phyloP scores from a whole-genome alignment of 2,888 invertebrate genomes.

The Lithophane ornitopus region DNA sequence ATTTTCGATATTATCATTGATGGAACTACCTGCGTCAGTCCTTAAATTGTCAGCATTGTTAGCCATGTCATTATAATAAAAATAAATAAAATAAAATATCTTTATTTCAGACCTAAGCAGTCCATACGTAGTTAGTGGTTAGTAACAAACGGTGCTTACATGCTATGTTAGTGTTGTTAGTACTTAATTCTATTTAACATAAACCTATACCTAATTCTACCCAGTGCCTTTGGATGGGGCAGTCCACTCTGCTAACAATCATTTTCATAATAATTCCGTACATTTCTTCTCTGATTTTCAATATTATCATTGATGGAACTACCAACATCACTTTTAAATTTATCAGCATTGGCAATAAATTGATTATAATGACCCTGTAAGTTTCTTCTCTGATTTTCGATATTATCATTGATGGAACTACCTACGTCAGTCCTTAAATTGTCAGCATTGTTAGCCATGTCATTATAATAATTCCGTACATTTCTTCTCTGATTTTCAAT shows the following conservation, averaged over 20 bases:
- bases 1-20: slow-evolving; percentile 3
- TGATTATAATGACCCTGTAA: neutral
- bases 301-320: neutral
- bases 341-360: neutral
- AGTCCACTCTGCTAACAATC: no score
- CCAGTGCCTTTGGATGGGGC: no score
- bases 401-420: neutral
- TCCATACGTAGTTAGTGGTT: no score
- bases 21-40: slow-evolving; percentile 1
- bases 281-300: slow-evolving; percentile 1
- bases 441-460: slow-evolving; percentile 3
- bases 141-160: no score
- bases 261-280: no score
- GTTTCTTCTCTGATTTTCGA: neutral
- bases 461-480: neutral
- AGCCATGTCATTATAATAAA: no score
- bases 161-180: no score
- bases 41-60: no score
- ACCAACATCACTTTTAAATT: neutral
- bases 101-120: no score
- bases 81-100: no score
- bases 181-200: no score
- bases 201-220: no score
- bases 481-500: neutral
- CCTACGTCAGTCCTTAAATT: neutral